phyloP scores from a whole-genome alignment of 2,888 invertebrate species.

The Pristionchus maxplancki region DNA sequence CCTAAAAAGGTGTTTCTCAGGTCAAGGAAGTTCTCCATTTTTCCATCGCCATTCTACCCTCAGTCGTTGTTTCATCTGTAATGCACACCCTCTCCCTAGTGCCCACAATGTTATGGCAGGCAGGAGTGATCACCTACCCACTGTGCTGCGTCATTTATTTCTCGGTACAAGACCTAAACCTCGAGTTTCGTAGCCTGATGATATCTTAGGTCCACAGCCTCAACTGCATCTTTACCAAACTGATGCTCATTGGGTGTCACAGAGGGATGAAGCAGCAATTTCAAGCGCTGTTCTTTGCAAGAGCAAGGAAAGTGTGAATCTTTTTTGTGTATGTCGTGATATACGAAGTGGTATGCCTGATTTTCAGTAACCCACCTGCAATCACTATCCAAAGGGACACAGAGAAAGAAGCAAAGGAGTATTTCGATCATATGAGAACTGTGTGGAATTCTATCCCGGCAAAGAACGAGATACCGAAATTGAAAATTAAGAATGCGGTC shows the following conservation, averaged over 20 bases:
- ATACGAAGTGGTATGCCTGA: no score
- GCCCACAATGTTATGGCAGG: neutral
- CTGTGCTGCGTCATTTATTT: neutral
- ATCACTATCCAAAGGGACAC: neutral
- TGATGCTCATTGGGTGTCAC: neutral
- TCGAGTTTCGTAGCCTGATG: no score
- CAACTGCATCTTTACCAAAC: neutral
- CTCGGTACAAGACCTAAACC: neutral
- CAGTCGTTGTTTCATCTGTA: neutral
- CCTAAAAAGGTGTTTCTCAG: no score
- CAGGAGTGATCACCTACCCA: neutral
- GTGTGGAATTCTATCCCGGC: neutral
- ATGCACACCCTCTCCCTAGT: neutral
- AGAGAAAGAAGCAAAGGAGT: neutral
- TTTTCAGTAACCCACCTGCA: neutral
- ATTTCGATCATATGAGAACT: neutral
- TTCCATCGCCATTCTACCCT: neutral
- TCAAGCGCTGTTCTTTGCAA: neutral
- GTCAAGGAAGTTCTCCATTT: neutral
- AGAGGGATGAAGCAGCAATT: neutral
- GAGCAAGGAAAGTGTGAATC: no score
- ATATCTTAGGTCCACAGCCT: neutral
- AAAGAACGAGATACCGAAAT: neutral
- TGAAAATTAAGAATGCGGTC: neutral
- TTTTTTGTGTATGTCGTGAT: no score